Base-by-base conservation (phyloP, 2,797 vertebrate genomes). In the Luscinia luscinia region DNA sequence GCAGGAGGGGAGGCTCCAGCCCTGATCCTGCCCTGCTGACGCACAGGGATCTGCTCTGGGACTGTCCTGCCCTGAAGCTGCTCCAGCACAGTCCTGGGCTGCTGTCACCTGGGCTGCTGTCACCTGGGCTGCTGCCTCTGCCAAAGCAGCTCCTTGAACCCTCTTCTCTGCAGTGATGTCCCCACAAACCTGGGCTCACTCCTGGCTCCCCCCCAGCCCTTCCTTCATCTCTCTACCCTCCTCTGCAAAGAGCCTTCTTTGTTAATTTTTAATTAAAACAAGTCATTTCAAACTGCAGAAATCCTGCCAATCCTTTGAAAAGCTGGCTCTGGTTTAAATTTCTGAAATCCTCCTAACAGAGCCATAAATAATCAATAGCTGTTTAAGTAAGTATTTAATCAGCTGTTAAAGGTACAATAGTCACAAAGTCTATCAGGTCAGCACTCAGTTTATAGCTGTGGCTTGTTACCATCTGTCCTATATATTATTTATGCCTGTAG, bases 331-430 rank as follows among this genome's bases (percentile, higher is more conserved):
- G 59, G 40, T 79, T 89, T 89, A 43, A 55, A 89, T 59, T 82
- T n/a, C 86, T 87, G 81, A 89, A 92, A 87, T 87, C 70, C 63
- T 62, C 85, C 13, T 58, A 75, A 79, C 32, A 7, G 67, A 61
- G 58, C 51, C 78, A 92, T 95, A 94, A 93, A 87, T 93, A 92
- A 96, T 84, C 92, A 64, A 92, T 79, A 63, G 78, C 77, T 79
- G 78, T 15, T 89, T 84, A 82, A 96, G 54, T 66, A 87, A 90
- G 85, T 63, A 84, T 88, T 96, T 94, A 87, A 96, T 92, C 77
- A 90, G 74, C 72, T 84, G 88, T 79, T 95, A 90, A 89, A 96
- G 84, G 75, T 67, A 57, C 54, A 64, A 34, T 5, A 41, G 80
- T 75, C 82, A 92, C 69, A 45, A 45, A 93, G 62, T 72, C 90